Conservation (phyloP, 2,113 vertebrate species). For the Cichladusa arquata region DNA sequence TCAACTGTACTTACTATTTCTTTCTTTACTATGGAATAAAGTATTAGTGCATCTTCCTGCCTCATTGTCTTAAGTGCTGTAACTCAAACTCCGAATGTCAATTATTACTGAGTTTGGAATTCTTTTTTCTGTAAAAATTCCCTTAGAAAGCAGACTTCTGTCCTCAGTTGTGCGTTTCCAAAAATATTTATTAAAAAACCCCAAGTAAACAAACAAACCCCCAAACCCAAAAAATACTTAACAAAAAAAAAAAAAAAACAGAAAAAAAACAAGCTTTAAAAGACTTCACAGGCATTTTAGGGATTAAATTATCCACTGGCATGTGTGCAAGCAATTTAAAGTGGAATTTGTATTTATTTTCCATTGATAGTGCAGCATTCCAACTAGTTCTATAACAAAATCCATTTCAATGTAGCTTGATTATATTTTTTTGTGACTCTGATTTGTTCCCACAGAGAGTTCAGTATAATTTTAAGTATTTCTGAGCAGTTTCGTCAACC, state of each 20-base stretch:
- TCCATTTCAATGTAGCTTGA: neutral
- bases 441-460: neutral
- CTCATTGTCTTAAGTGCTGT: too few species aligned
- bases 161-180: too few species aligned
- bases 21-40: too few species aligned
- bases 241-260: fast-evolving
- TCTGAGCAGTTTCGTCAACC: neutral
- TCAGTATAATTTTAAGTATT: neutral
- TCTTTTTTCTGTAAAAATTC: too few species aligned
- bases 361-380: neutral
- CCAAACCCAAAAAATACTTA: neutral
- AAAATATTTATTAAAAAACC: neutral
- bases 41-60: too few species aligned
- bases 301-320: neutral
- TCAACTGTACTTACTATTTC: too few species aligned
- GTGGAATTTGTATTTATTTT: neutral
- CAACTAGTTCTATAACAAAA: neutral
- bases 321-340: neutral
- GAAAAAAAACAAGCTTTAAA: neutral
- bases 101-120: too few species aligned
- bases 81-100: too few species aligned
- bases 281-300: neutral
- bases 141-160: too few species aligned
- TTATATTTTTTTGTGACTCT: neutral
- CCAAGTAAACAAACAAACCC: neutral